A percentile compares a stretch with the other conserved stretches of the same genome.
Conservation (phyloP, 2,888 invertebrate genomes). For the Syritta pipiens region DNA sequence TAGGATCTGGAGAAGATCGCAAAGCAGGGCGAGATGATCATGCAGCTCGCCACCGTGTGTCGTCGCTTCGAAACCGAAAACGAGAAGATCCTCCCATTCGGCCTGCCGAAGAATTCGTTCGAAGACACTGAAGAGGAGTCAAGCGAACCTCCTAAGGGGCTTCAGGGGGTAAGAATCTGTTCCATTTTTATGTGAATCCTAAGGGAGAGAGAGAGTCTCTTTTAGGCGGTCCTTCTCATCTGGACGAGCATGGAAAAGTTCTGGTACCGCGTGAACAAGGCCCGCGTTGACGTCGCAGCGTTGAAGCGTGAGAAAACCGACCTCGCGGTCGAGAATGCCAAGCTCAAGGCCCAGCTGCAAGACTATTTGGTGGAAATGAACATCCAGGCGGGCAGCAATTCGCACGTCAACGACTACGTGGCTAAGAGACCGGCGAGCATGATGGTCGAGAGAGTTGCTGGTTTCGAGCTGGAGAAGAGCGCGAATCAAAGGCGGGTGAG, state of each 20-base stretch:
- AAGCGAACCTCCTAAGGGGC: conserved; percentile 72
- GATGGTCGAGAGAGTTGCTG: conserved; percentile 76
- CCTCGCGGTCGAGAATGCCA: conserved; percentile 83
- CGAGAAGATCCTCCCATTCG: conserved; percentile 80
- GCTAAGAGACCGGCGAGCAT: conserved; percentile 77
- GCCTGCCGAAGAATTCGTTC: conserved; percentile 71
- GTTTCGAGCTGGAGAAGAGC: conserved; percentile 73
- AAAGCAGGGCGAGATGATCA: conserved; percentile 82
- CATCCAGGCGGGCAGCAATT: conserved; percentile 77
- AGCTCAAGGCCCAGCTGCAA: conserved; percentile 83
- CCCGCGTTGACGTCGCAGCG: conserved; percentile 81
- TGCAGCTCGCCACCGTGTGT: conserved; percentile 83
- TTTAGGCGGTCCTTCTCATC: conserved; percentile 72
- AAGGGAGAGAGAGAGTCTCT: too few species aligned
- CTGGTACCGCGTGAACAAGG: conserved; percentile 83
- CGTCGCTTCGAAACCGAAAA: conserved; percentile 84
- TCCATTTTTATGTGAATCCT: too few species aligned
- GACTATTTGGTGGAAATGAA: conserved; percentile 83
- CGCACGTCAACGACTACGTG: conserved; percentile 75
- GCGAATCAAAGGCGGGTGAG: conserved; percentile 58
- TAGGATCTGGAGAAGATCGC: conserved; percentile 81
- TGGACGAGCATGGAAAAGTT: conserved; percentile 85
- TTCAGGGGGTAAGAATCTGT: conserved; percentile 72
- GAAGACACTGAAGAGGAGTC: conserved; percentile 77
- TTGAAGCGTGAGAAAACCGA: conserved; percentile 77